Base-by-base conservation (phyloP, 92 coral and sea anemone genomes). In the Pocillopora grandis region DNA sequence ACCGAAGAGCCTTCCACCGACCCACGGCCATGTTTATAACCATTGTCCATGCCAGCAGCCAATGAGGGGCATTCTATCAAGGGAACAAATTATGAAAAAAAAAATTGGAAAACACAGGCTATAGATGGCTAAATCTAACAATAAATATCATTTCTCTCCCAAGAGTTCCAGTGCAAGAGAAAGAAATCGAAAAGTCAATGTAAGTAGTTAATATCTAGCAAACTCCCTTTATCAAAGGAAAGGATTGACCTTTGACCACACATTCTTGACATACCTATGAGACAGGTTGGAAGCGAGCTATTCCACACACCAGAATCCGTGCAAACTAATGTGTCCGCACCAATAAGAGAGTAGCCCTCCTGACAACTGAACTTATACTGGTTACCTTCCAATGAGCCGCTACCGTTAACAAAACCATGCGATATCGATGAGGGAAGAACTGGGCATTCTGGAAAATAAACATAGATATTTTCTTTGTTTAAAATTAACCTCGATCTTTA, bases 381-480 rank as follows among this genome's bases (percentile, higher is more conserved):
- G n/a, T 72, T 23, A 12, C 86, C 86, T 35, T 82, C 79, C 20
- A 82, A 62, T 16, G 71, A 82, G 23, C 86, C 79, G 10, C 71
- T 58, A 49, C 79, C 86, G 31, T 62, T 49, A 62, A 72, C 57
- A 36, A 35, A 23, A 13, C 86, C 86, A 69, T 82, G 63, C 20
- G 42, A 9, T 62, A 72, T 48, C 1, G 73, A 72, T 10, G 70
- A 58, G 8, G 73, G 73, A 6, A 82, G 79, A 14, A 31, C 5
- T 10, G 78, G 79, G 15, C 86, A 82, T 61, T 74, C 79, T 72
- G 17, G 52, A 63, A 27, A 27, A 27, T 27, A 27, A 1, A 27
- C 27, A 27, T 27, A 68, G 55, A 33, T 31, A 42, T 42, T 5
- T 7, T 42, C 49, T 42, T 3, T 42, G 7, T 42, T 42, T 3